phyloP scores from a whole-genome alignment of 2,888 invertebrate genomes.

The Eupithecia insigniata region DNA sequence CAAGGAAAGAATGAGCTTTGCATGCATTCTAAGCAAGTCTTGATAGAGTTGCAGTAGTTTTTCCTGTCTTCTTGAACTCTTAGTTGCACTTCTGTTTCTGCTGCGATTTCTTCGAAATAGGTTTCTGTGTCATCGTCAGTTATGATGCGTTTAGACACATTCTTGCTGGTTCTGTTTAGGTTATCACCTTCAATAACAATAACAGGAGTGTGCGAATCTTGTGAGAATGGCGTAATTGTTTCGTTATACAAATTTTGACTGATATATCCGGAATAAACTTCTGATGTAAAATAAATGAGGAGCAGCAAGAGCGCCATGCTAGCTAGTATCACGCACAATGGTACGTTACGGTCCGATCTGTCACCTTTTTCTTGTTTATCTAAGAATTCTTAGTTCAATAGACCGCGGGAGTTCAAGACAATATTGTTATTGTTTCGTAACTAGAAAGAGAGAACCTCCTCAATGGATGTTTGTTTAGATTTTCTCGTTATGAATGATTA shows the following conservation, averaged over 20 bases:
- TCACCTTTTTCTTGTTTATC: conserved; percentile 1
- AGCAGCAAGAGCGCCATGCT: conserved; percentile 3
- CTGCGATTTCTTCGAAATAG: neutral
- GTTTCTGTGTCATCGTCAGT: neutral
- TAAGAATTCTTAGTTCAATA: neutral
- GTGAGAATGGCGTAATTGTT: neutral
- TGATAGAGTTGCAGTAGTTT: conserved; percentile 50
- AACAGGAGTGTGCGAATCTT: neutral
- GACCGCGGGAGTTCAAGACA: neutral
- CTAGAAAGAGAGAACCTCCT: neutral
- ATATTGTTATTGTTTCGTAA: conserved; percentile 8
- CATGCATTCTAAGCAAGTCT: conserved; percentile 54
- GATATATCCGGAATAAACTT: neutral
- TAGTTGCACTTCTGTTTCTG: conserved; percentile 4
- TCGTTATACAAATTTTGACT: neutral
- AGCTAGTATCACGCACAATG: neutral
- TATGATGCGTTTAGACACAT: conserved; percentile 9
- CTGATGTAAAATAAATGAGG: neutral
- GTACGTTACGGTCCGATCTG: neutral
- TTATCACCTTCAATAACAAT: neutral
- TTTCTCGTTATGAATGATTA: neutral
- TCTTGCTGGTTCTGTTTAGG: neutral
- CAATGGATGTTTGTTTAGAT: conserved; percentile 4
- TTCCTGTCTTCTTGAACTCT: conserved; percentile 21
- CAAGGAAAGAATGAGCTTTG: conserved; percentile 51